Evolutionary conservation across 2,888 invertebrate species (phyloP).

Genomic region (Oligia latruncula): DNA sequence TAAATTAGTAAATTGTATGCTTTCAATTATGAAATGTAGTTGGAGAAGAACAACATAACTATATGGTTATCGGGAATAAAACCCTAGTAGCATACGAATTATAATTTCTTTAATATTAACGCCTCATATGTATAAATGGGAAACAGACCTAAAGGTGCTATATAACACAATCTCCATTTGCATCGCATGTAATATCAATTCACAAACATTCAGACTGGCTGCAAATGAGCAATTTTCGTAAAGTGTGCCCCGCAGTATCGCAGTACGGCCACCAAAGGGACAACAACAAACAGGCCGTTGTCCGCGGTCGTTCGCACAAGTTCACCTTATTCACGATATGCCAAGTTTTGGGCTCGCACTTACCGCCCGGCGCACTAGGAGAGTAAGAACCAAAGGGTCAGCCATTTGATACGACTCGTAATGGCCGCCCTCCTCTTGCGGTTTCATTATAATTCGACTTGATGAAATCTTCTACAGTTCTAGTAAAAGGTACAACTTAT

Average conservation of each 20-base stretch:
- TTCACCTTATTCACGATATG: slow-evolving; percentile 55
- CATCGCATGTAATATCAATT: slow-evolving; percentile 34
- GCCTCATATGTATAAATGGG: background rate
- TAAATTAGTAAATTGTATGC: background rate
- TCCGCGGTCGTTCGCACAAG: slow-evolving; percentile 45
- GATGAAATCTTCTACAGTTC: slow-evolving; percentile 45
- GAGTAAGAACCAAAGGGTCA: slow-evolving; percentile 46
- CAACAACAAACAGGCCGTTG: slow-evolving; percentile 38
- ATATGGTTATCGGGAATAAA: background rate
- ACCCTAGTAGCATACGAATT: background rate
- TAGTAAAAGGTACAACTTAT: slow-evolving; percentile 37
- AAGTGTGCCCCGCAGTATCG: slow-evolving; percentile 16
- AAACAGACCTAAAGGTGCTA: background rate
- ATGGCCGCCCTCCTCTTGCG: slow-evolving; percentile 51
- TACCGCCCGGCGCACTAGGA: slow-evolving; percentile 40
- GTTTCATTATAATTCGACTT: slow-evolving; percentile 59
- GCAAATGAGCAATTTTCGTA: slow-evolving; percentile 44
- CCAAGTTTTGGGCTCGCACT: slow-evolving; percentile 60
- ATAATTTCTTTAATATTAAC: background rate
- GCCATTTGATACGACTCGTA: slow-evolving; percentile 60
- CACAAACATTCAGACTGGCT: slow-evolving; percentile 30
- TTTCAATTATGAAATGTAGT: background rate
- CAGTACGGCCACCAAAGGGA: slow-evolving; percentile 32
- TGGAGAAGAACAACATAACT: background rate
- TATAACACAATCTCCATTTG: slow-evolving; percentile 1